Evolutionary conservation across 2,888 invertebrate genomes (phyloP).

Genomic region (Drepana falcataria): DNA sequence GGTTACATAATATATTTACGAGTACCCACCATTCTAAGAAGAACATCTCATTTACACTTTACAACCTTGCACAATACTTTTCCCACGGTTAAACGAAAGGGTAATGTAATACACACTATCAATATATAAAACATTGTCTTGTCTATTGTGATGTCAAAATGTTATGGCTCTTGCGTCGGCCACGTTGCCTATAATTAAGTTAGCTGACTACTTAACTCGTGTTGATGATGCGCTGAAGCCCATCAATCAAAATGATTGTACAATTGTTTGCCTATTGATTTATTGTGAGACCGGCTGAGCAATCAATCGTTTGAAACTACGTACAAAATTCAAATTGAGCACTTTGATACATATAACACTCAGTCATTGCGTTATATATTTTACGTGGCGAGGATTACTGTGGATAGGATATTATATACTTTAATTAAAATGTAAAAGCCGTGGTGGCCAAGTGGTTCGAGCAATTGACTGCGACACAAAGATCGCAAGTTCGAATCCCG

Average conservation of each 20-base stretch:
- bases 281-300: conserved; percentile 7
- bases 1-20: not conserved
- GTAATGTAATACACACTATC: not conserved
- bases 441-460: no score
- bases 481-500: no score
- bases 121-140: conserved; percentile 10
- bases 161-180: conserved; percentile 42
- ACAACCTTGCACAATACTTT: conserved; percentile 6
- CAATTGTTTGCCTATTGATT: conserved; percentile 32
- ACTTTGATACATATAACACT: not conserved
- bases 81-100: conserved; percentile 12
- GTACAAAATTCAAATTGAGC: not conserved
- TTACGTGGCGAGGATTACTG: not conserved
- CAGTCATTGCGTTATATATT: not conserved
- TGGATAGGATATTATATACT: no score
- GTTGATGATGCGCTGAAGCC: conserved; percentile 16
- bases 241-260: conserved; percentile 32
- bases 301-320: not conserved
- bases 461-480: no score
- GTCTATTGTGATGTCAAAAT: conserved; percentile 52
- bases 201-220: conserved; percentile 42
- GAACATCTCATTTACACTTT: not conserved
- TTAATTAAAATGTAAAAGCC: no score
- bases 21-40: not conserved
- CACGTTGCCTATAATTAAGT: conserved; percentile 44